Base-by-base conservation (phyloP, 2,888 invertebrate genomes). In the Gari tellinella region DNA sequence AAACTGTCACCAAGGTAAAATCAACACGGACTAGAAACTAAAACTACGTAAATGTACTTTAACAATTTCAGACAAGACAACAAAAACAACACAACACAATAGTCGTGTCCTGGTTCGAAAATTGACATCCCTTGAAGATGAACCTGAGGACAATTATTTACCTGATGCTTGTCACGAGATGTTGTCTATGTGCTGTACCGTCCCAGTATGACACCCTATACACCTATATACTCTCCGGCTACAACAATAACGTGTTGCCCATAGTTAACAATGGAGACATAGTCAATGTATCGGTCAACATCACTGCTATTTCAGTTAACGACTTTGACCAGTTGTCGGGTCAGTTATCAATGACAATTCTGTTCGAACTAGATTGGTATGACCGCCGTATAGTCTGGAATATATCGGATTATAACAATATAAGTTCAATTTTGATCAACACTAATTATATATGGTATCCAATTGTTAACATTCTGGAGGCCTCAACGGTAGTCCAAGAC, bases 311-410 rank as follows among this genome's bases (percentile, higher is more conserved):
- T 17, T 51, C 43, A 2, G 38, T 66, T 14, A 66, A 58, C 45
- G 40, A 53, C 21, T 66, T 66, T 21, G 53, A 66, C 26, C 58
- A 66, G 40, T 52, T 60, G 21, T 60, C 66, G 1, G 60, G 66
- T 15, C 52, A 60, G 46, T 49, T 66, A 7, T 43, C 60, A 2
- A 12, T 66, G 1, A 25, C 49, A 14, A 41, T 46, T 40, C 14
- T 31, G 8, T 58, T 60, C 38, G 25, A 17, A 7, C 31, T 66
- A 1, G 3, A n/a, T 37, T 66, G 66, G 67, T 21, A 8, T 8
- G 67, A 67, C 2, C 40, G 31, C 0, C 43, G 56, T 0, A 10
- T 67, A 17, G 49, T 25, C 23, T 66, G 66, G 66, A 46, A 45
- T 23, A 14, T 23, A 23, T 10, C 45, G 3, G 38, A 57, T 5